A percentile compares a stretch with the other conserved stretches of the same genome.
Conservation (phyloP, 2,888 invertebrate species). For the Eupithecia subumbrata region DNA sequence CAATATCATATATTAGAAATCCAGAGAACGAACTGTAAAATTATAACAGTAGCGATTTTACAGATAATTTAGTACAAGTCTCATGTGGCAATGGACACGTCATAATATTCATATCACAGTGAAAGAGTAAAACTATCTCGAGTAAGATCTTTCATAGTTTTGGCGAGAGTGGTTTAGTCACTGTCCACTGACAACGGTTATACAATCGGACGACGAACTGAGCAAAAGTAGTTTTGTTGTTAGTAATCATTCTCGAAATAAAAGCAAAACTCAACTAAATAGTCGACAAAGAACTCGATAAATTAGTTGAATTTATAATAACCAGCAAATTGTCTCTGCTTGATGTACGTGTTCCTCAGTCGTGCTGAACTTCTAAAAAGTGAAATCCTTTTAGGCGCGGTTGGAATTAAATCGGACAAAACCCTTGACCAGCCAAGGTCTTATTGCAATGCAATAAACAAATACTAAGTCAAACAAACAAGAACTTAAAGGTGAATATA, state of each 20-base stretch:
- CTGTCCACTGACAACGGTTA: constrained; percentile 40
- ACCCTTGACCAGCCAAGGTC: constrained; percentile 5
- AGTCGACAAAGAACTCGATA: neutral
- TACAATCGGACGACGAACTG: constrained; percentile 14
- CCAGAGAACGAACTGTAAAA: neutral
- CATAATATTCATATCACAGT: constrained; percentile 75
- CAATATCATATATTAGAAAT: neutral
- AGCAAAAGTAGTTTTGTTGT: neutral
- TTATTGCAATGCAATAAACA: neutral
- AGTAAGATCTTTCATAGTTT: constrained; percentile 22
- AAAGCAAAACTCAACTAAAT: neutral
- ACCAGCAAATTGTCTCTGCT: neutral
- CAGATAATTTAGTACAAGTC: constrained; percentile 71
- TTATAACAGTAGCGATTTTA: constrained; percentile 50
- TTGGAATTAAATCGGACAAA: constrained; percentile 3
- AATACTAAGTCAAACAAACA: neutral
- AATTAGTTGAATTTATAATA: neutral
- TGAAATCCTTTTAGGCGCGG: constrained; percentile 1
- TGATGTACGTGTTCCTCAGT: neutral
- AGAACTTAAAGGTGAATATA: neutral
- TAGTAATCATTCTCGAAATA: neutral
- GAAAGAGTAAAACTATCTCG: constrained; percentile 56
- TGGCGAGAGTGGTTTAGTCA: constrained; percentile 28
- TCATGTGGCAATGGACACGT: constrained; percentile 66
- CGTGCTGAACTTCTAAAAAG: neutral